Conservation (phyloP, 1,140 invertebrate species). For the Octopus bimaculoides region DNA sequence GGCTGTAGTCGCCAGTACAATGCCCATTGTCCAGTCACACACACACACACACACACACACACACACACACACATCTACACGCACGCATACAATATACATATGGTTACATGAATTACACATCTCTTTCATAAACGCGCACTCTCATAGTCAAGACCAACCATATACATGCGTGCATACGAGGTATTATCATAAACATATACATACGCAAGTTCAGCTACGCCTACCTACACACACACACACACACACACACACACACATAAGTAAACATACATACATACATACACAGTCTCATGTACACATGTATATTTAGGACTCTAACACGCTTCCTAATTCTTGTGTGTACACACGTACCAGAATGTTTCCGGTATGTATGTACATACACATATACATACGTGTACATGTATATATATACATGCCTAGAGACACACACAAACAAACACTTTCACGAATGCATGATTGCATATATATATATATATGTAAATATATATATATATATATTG, state of each 20-base stretch:
- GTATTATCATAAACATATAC: neutral
- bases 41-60: neutral
- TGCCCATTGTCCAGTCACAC: neutral
- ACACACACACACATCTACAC: neutral
- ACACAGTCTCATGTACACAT: neutral
- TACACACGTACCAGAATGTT: too few relatives aligned
- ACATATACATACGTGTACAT: slow-evolving; percentile 15
- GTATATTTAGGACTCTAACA: neutral
- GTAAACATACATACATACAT: neutral
- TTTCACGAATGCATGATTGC: slow-evolving; percentile 14
- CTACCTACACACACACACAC: neutral
- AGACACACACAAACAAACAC: slow-evolving; percentile 15
- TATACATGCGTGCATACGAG: too few relatives aligned
- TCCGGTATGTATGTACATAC: neutral
- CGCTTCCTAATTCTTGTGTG: too few relatives aligned
- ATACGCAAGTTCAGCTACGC: neutral
- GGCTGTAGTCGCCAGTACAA: too few relatives aligned
- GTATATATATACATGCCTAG: slow-evolving; percentile 12
- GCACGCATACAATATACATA: neutral
- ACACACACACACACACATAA: neutral
- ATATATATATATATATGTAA: slow-evolving; percentile 21
- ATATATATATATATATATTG: slow-evolving; percentile 15
- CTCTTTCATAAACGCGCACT: too few relatives aligned
- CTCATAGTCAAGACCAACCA: too few relatives aligned
- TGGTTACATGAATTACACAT: too few relatives aligned